Percentiles rank a stretch among this genome's conserved stretches.
Conservation (phyloP, 64 coral and sea anemone species). For the Pocillopora verrucosa region DNA sequence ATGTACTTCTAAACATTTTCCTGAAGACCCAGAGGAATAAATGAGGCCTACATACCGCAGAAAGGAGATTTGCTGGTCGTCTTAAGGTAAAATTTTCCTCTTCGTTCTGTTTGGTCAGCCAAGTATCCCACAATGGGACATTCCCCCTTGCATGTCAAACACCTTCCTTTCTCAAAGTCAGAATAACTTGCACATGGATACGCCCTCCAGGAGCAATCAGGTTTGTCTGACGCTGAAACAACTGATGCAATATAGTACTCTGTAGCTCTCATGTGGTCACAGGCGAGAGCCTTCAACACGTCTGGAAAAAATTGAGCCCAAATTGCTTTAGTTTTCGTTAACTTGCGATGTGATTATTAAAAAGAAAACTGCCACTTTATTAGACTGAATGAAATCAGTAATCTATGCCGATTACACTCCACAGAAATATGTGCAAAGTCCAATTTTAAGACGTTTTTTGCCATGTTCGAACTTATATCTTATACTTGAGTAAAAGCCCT, state of each 20-base stretch:
- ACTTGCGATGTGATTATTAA: no score
- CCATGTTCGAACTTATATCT: no score
- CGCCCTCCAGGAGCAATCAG: constrained; percentile 43
- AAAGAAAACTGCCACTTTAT: no score
- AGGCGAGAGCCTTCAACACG: background rate
- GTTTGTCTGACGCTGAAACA: background rate
- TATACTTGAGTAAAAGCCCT: no score
- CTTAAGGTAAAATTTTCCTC: constrained; percentile 39
- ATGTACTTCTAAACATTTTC: background rate
- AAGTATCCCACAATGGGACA: constrained; percentile 44
- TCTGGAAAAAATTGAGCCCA: background rate
- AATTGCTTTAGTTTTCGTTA: background rate
- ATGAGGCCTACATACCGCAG: constrained; percentile 29
- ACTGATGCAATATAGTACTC: constrained; percentile 33
- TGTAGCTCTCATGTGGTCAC: constrained; percentile 36
- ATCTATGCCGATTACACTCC: no score
- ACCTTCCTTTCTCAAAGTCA: constrained; percentile 24
- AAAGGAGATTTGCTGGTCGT: constrained; percentile 24
- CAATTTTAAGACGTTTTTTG: no score
- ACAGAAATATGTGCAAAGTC: no score
- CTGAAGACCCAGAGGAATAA: background rate
- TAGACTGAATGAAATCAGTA: no score
- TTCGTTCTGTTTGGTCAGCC: background rate
- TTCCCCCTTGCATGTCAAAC: background rate
- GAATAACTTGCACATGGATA: constrained; percentile 22